These are phyloP conservation scores for Drosophila busckii DNA, from an alignment of 1,140 invertebrate genomes.

Conservation along the genomic window DNA sequence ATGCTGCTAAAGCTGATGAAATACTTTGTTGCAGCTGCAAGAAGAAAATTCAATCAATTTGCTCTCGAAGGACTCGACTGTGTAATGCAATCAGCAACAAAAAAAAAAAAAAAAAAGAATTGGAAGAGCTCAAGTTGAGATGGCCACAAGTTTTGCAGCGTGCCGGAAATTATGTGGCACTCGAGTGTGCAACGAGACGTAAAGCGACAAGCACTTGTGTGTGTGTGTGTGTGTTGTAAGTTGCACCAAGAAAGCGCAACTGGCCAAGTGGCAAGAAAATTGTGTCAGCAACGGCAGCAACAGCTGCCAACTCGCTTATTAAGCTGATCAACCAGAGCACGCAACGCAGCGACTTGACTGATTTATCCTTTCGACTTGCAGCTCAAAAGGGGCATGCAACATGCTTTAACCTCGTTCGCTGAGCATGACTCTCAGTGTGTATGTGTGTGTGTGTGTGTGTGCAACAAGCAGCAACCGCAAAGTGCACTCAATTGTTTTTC, in stretches of 20 bases:
- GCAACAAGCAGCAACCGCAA: constrained; percentile 54
- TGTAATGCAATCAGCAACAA: constrained; percentile 45
- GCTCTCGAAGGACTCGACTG: constrained; percentile 9
- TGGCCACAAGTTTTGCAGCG: constrained; percentile 8
- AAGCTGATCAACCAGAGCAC: constrained; percentile 49
- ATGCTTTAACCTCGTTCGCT: constrained; percentile 8
- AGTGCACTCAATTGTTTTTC: constrained; percentile 63
- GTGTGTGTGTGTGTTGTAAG: constrained; percentile 45
- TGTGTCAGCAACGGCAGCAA: constrained; percentile 49
- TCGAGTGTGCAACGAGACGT: constrained; percentile 65
- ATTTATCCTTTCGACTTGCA: constrained; percentile 21
- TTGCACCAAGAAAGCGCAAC: constrained; percentile 30
- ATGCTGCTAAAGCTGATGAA: constrained; percentile 12
- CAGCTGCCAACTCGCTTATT: constrained; percentile 43
- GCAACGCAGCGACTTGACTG: constrained; percentile 12
- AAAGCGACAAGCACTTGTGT: constrained; percentile 23
- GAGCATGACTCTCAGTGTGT: constrained; percentile 35
- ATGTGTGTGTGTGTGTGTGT: constrained; percentile 54
- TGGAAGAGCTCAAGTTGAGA: neutral
- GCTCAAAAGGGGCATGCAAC: constrained; percentile 1
- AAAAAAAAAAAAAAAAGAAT: neutral
- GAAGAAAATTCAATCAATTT: constrained; percentile 56
- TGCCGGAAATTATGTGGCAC: constrained; percentile 59
- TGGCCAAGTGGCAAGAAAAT: constrained; percentile 36
- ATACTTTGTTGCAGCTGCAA: constrained; percentile 30